Evolutionary conservation across 2,113 vertebrate species (phyloP), one percentile per base, ranked within the genome.

Genomic region (Synodontis membranacea): DNA sequence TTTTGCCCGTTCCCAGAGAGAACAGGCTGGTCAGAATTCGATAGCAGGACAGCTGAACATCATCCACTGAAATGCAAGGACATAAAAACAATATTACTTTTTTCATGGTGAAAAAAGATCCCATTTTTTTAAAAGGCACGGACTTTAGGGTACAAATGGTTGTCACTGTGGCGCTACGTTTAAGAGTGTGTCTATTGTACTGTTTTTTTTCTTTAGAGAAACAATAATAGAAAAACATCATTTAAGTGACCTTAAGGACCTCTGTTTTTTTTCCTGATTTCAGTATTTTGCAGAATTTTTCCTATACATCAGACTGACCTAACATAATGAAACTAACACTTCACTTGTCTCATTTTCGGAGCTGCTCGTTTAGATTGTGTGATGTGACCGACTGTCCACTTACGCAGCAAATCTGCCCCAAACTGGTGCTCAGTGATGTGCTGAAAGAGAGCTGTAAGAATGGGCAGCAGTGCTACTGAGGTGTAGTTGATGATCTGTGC

Each of bases 31-130:
- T 96, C 90, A 99, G 93, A 91, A 99, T 97, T 87, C 96, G 94
- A 91, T 99, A 99, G 91, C 98, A 98, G 85, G 97, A 99, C 88
- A 99, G 96, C 93, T 99, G 98, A 60, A 99, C 95, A 28, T 99
- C 97, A 86, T 96, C 93, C 96, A 99, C 98, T 99, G 94, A 83
- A 94, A 94, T 28, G 87, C 1, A 88, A 3, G 0, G 1, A 85
- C 11, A 42, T 21, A 5, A 70, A 17, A 52, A 23, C 17, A 68
- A 74, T 37, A 11, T 75, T 46, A 12, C 5, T 44, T 28, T 3
- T 48, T 52, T 46, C 14, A 78, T 28, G 34, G 1, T 9, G 56
- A 58, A 28, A 46, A 72, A 70, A 44, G 4, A 74, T 74, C 10
- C 11, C 34, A 39, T 21, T 72, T 37, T 37, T 37, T 19, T 42